Evolutionary conservation across 2,888 invertebrate species (phyloP).

Genomic region (Selenia dentaria): DNA sequence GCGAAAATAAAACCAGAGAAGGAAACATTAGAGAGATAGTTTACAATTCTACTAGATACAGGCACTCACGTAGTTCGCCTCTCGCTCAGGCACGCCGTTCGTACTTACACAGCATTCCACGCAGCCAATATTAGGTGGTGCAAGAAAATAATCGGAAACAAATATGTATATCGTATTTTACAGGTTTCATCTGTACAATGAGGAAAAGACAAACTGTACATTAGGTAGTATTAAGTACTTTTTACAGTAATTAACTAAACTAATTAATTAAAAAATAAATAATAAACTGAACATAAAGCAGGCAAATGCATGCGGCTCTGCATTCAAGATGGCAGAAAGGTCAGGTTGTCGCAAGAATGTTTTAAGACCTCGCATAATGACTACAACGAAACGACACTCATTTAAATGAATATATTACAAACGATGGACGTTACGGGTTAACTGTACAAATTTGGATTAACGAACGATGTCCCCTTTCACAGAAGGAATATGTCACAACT

Average conservation of each 20-base stretch:
- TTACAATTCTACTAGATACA: constrained; percentile 49
- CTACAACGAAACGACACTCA: constrained; percentile 90
- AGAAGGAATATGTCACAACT: constrained; percentile 94
- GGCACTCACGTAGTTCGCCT: constrained; percentile 60
- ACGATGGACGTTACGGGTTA: constrained; percentile 82
- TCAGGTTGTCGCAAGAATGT: constrained; percentile 88
- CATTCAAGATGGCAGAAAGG: constrained; percentile 87
- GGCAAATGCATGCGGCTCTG: constrained; percentile 88
- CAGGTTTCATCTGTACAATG: constrained; percentile 81
- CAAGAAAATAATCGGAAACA: constrained; percentile 88
- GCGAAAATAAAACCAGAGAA: constrained; percentile 75
- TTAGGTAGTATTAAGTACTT: constrained; percentile 71
- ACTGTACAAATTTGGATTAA: constrained; percentile 81
- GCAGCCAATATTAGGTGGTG: constrained; percentile 88
- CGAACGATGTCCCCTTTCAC: constrained; percentile 95
- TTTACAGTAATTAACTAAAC: constrained; percentile 82
- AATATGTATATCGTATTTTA: constrained; percentile 84
- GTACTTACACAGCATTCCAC: constrained; percentile 87
- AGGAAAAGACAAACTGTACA: constrained; percentile 81
- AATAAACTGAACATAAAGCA: constrained; percentile 87
- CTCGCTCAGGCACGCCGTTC: constrained; percentile 42
- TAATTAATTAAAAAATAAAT: constrained; percentile 77
- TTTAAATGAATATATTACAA: constrained; percentile 84
- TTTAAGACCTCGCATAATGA: constrained; percentile 82
- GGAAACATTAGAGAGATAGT: constrained; percentile 48